These are phyloP conservation scores for Drosophila murphyi DNA, from an alignment of 1,140 invertebrate species.

Conservation along the genomic window DNA sequence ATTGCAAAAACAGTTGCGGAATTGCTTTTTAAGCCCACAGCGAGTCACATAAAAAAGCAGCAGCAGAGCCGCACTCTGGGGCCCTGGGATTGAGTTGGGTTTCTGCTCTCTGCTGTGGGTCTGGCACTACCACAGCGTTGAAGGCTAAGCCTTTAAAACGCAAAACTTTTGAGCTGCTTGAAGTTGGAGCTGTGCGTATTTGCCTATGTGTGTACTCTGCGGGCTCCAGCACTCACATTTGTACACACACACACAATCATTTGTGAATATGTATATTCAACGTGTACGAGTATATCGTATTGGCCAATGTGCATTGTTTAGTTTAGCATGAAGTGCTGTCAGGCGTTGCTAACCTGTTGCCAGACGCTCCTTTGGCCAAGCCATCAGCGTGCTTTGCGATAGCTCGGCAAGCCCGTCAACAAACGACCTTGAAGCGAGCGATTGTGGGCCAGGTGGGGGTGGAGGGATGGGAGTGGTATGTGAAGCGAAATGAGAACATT, in stretches of 20 bases:
- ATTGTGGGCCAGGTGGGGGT: not conserved
- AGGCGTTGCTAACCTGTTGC: conserved; percentile 65
- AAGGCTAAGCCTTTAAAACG: conserved; percentile 77
- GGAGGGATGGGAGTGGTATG: not conserved
- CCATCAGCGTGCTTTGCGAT: conserved; percentile 48
- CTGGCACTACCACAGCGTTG: conserved; percentile 22
- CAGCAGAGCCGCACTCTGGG: conserved; percentile 63
- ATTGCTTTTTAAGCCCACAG: conserved; percentile 81
- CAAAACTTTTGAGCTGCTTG: conserved; percentile 78
- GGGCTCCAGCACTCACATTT: conserved; percentile 10
- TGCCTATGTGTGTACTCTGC: conserved; percentile 64
- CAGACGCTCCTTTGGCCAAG: conserved; percentile 43
- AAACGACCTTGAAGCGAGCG: conserved; percentile 53
- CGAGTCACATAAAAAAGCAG: conserved; percentile 67
- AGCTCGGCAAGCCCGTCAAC: conserved; percentile 36
- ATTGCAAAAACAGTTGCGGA: conserved; percentile 79
- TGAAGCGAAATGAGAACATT: conserved; percentile 36
- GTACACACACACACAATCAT: conserved; percentile 3
- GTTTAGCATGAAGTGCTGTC: conserved; percentile 49
- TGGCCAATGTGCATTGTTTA: conserved; percentile 48
- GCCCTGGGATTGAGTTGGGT: conserved; percentile 53
- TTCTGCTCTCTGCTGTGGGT: conserved; percentile 11
- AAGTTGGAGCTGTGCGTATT: conserved; percentile 72
- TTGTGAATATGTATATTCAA: conserved; percentile 6
- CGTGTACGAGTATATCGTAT: conserved; percentile 37